Percentiles rank a stretch among this genome's conserved stretches.
Evolutionary conservation across 1,140 invertebrate species (phyloP).

Genomic region (Pseudomyrmex flavicornis): DNA sequence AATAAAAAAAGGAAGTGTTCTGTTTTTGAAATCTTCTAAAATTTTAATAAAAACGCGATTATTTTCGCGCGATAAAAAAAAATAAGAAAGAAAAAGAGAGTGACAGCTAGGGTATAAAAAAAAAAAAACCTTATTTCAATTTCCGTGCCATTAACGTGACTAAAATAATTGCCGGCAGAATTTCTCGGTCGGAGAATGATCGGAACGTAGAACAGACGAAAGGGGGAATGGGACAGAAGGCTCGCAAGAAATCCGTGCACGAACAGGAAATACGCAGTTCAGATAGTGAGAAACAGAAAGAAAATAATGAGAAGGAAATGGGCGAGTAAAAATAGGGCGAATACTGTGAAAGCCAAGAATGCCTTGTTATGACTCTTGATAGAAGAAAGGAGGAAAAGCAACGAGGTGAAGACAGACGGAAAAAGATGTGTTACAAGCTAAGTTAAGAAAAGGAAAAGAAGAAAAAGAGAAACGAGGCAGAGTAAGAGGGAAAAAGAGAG

Average conservation of each 20-base stretch:
- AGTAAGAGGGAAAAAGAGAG: not conserved
- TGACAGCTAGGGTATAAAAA: not conserved
- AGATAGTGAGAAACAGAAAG: not conserved
- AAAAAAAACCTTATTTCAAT: constrained; percentile 22
- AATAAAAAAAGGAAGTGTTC: not conserved
- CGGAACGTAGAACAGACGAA: not conserved
- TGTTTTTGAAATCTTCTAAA: not conserved
- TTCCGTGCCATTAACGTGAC: constrained; percentile 30
- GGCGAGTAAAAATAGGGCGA: not conserved
- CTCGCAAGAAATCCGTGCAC: not conserved
- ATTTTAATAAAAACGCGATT: constrained; percentile 15
- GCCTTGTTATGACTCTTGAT: constrained; percentile 10
- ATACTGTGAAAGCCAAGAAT: not conserved
- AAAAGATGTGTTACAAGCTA: constrained; percentile 3
- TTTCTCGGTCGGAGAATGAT: constrained; percentile 28
- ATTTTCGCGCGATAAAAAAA: constrained; percentile 3
- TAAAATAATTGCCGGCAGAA: constrained; percentile 58
- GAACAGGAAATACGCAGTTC: not conserved
- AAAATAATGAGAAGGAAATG: not conserved
- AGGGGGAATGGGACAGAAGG: not conserved
- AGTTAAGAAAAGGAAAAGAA: not conserved
- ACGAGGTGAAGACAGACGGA: not conserved
- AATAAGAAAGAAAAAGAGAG: no score
- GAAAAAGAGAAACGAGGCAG: not conserved
- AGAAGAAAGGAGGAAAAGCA: constrained; percentile 4